Conservation (phyloP, 2,113 vertebrate species). For the Elachura formosa region DNA sequence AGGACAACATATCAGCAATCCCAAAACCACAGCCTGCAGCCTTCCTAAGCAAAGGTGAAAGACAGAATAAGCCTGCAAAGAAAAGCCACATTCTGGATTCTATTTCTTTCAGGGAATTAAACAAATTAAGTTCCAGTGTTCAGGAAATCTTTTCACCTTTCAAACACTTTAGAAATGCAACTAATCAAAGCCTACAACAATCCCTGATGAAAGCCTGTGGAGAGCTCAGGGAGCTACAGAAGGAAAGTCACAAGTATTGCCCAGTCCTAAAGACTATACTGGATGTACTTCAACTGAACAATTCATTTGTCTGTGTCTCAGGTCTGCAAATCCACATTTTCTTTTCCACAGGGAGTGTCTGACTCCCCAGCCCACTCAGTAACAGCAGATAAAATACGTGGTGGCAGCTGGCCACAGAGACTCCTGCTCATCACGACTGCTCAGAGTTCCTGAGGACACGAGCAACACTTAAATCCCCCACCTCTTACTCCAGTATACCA, state of each 20-base stretch:
- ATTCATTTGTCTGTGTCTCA: neutral
- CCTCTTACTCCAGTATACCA: neutral
- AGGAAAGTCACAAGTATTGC: neutral
- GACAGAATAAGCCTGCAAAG: neutral
- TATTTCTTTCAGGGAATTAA: neutral
- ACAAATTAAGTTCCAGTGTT: neutral
- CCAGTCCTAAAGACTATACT: neutral
- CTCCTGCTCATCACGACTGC: neutral
- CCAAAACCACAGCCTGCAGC: neutral
- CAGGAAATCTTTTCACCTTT: neutral
- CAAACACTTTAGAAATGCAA: neutral
- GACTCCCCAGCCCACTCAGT: neutral
- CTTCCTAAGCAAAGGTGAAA: neutral
- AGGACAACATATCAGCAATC: neutral
- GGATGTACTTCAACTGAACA: neutral
- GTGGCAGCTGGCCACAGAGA: neutral
- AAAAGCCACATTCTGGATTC: neutral
- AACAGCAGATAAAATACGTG: neutral
- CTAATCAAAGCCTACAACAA: neutral
- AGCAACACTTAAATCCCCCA: neutral
- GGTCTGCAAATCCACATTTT: neutral
- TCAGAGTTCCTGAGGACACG: neutral
- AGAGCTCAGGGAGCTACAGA: neutral
- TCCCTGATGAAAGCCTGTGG: neutral
- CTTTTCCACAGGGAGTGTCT: neutral